Conservation (phyloP, 2,113 vertebrate species). For the Oreochromis niloticus region DNA sequence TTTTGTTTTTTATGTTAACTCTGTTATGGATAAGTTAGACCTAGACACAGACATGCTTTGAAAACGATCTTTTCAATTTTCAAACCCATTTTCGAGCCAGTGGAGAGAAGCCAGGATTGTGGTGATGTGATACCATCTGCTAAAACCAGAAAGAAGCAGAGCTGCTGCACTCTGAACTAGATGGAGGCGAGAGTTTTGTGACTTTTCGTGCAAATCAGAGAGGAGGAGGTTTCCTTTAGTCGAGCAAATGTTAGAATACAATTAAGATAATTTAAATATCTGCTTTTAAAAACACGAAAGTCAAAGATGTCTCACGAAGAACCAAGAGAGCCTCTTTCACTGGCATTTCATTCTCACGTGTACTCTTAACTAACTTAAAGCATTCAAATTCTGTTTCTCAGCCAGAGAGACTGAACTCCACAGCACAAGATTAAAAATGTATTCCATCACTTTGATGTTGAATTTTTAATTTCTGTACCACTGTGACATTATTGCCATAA, state of each 20-base stretch:
- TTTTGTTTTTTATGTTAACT: neutral
- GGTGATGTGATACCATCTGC: neutral
- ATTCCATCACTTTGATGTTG: neutral
- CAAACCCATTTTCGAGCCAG: neutral
- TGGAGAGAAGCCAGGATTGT: neutral
- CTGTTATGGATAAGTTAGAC: neutral
- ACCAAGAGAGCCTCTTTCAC: neutral
- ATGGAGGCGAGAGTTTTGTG: neutral
- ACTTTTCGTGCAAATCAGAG: neutral
- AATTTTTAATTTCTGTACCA: neutral
- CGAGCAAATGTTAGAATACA: fast-evolving
- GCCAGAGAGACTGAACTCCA: neutral
- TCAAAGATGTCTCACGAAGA: neutral
- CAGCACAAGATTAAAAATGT: neutral
- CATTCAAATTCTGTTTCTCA: neutral
- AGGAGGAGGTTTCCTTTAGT: neutral
- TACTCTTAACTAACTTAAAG: neutral
- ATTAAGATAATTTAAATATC: neutral
- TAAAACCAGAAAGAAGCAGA: neutral
- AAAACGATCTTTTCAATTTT: neutral
- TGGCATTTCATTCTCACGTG: neutral
- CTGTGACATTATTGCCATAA: neutral
- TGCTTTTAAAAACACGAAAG: neutral
- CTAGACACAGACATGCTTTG: neutral
- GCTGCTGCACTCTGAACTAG: neutral